A percentile compares a stretch with the other conserved stretches of the same genome.
Conservation (phyloP, 2,113 vertebrate species). For the Monopterus albus region DNA sequence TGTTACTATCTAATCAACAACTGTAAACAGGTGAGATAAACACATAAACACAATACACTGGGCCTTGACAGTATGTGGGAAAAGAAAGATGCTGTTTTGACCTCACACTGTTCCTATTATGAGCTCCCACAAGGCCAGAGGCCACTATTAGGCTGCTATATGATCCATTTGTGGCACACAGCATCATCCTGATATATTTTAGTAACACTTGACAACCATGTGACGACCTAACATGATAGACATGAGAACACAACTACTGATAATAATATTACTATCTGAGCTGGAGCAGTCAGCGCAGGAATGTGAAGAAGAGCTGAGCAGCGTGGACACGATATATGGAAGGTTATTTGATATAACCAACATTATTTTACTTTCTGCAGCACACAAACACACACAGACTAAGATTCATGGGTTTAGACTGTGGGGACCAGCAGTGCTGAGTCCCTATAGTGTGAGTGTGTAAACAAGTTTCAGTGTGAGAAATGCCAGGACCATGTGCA, state of each 20-base stretch:
- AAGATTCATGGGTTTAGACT: no score
- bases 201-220: constrained; percentile 21
- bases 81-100: constrained; percentile 14
- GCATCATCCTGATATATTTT: constrained; percentile 26
- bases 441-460: no score
- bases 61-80: not conserved
- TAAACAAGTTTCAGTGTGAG: no score
- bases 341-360: not conserved
- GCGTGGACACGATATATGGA: not conserved
- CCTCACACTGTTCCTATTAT: constrained; percentile 35
- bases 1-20: not conserved
- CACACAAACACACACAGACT: no score
- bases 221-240: constrained; percentile 17
- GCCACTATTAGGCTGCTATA: constrained; percentile 17
- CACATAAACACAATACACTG: constrained; percentile 5
- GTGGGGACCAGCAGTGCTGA: no score
- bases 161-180: constrained; percentile 26
- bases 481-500: no score
- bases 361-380: not conserved
- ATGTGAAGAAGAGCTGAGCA: not conserved
- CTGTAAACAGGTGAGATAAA: constrained; percentile 6
- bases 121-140: constrained; percentile 24
- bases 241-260: not conserved
- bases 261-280: not conserved
- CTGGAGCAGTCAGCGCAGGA: not conserved